phyloP scores from a whole-genome alignment of 2,113 vertebrate species.

The Agapornis roseicollis region DNA sequence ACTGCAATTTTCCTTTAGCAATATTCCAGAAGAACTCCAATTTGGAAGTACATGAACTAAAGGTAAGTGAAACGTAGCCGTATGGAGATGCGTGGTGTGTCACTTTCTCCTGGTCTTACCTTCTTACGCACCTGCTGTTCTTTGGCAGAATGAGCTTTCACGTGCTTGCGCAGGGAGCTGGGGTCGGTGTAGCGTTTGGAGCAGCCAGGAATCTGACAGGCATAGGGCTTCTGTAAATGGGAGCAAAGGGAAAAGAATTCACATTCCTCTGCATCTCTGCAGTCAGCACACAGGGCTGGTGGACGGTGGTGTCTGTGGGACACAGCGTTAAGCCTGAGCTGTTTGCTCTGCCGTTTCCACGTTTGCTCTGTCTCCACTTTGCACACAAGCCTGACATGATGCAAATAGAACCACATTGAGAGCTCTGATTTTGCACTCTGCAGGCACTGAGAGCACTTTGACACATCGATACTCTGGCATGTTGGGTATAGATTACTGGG shows the following conservation, averaged over 20 bases:
- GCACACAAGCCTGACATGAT: background rate
- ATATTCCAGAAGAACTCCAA: background rate
- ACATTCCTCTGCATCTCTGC: background rate
- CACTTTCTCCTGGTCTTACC: conserved; percentile 77
- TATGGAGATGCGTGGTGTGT: background rate
- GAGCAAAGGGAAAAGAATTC: background rate
- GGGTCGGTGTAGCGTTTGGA: conserved; percentile 98
- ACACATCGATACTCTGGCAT: background rate
- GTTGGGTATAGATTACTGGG: background rate
- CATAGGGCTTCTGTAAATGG: conserved; percentile 89
- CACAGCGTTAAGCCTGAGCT: background rate
- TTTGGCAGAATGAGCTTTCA: conserved; percentile 97
- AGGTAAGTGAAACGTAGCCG: background rate
- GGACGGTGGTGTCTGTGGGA: background rate
- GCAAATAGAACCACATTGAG: background rate
- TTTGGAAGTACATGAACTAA: background rate
- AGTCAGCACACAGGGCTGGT: background rate
- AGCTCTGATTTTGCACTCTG: background rate
- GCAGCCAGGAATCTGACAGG: conserved; percentile 96
- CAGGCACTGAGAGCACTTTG: background rate
- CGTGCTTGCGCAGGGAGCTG: conserved; percentile 97
- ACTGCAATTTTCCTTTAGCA: background rate
- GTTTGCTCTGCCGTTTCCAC: background rate
- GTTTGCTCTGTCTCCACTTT: background rate
- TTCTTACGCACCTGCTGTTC: conserved; percentile 96